Conservation (phyloP, 2,888 invertebrate genomes). For the Rotaria macrura region DNA sequence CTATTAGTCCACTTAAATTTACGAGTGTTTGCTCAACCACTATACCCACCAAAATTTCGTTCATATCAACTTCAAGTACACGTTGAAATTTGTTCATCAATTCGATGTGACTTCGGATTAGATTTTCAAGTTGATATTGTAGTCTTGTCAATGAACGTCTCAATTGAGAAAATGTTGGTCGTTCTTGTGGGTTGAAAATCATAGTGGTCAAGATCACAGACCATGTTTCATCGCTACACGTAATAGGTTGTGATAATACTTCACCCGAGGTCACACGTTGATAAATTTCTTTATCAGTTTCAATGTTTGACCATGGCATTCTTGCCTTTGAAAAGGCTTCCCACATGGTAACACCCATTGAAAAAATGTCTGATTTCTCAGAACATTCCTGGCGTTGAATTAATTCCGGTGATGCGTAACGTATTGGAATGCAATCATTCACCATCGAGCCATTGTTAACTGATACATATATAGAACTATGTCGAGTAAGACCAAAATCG, state of each 20-base stretch:
- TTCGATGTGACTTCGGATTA: too few relatives aligned
- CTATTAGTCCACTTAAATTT: too few relatives aligned
- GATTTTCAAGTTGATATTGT: too few relatives aligned
- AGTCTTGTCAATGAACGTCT: too few relatives aligned
- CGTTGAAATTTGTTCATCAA: too few relatives aligned
- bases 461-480: neutral
- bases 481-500: neutral
- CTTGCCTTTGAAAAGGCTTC: neutral
- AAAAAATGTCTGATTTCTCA: neutral
- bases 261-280: neutral
- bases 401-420: neutral
- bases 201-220: too few relatives aligned
- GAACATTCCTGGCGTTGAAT: neutral
- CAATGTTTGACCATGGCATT: neutral
- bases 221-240: too few relatives aligned
- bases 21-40: too few relatives aligned
- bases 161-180: too few relatives aligned
- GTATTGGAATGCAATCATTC: neutral
- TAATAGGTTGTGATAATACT: neutral
- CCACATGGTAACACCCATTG: neutral
- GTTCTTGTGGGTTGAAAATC: too few relatives aligned
- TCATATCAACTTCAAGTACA: too few relatives aligned
- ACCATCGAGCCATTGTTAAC: neutral
- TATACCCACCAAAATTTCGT: too few relatives aligned
- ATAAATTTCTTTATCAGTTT: neutral